Evolutionary conservation across 2,888 invertebrate genomes (phyloP), one percentile per base, ranked within the genome.

Genomic region (Hemicrepidius hirtus): DNA sequence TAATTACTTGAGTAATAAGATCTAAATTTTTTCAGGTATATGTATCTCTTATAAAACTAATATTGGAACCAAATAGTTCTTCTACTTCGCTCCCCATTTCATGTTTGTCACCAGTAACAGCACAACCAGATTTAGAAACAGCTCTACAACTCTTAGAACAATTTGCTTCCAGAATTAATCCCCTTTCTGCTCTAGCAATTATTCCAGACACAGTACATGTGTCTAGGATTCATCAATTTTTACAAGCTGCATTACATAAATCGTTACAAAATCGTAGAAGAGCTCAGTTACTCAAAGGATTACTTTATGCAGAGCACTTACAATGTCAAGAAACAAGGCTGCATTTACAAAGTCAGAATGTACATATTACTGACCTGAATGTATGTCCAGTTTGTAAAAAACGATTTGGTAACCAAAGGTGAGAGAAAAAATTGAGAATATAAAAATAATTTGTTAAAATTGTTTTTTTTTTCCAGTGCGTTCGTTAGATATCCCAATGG

Each of bases 311-410:
- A 0, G 97, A 97, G 85, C 92, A 95, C 85, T 88, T 94, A 73
- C 95, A 96, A 88, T 94, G 95, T 32, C 93, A 95, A 85, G 94
- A 95, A 82, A 88, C 94, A 80, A 90, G 95, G 78, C 92, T 95
- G 85, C 91, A 91, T 79, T 92, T 94, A 81, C 95, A 97, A 85
- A 93, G 94, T 0, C 93, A 95, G 83, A 93, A 92, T 82, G 92
- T 98, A 55, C 87, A 94, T 0, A 92, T 99, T 78, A 95, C 93
- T 16, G 97, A 97, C 79, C 92, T 93, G 80, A 95, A 94, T 82
- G 92, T 95, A 66, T 99, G 99, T 85, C 92, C 93, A 0, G 95
- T 95, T 0, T 99, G 99, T 86, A 95, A 94, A 84, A 98, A 98
- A 84, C 91, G 96, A 68, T 98, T 99, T 86, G 94, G 95, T 16